Base-by-base conservation (phyloP, 2,888 invertebrate species). In the Copidosoma aretas region DNA sequence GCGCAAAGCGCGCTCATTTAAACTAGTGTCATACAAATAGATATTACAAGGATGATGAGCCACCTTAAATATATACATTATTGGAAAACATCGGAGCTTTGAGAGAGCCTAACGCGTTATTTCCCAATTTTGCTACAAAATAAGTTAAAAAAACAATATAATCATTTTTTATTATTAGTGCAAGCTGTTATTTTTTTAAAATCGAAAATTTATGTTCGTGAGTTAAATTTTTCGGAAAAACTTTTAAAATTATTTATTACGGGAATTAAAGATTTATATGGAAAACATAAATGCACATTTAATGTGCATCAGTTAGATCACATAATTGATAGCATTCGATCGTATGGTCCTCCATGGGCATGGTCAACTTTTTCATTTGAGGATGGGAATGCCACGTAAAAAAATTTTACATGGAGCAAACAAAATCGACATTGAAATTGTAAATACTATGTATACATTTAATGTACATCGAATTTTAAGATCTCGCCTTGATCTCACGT, bases 321-420 rank as follows among this genome's bases (percentile, higher is more conserved):
- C 8, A 32, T 65, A 19, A 21, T 19, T 22, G 19, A 60, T 4
- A 41, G 19, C 46, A 59, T 65, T 22, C 41, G 52, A 17, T 14
- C 15, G 39, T 65, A 59, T 59, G 65, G 59, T 32, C 60, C 65
- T 17, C 24, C 59, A 41, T 59, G 52, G 53, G 19, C 52, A n/a
- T 65, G 65, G 64, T 64, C 58, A 17, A 51, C 64, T 8, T 64
- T 65, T 60, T 39, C 59, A 3, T 65, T 65, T 17, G 65, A 65
- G 39, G 65, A 65, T 53, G 65, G 59, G 1, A 65, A 52, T 49
- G 10, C 2, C 15, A n/a, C 3, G 15, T 10, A 53, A 53, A 53
- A 62, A 39, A 17, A 53, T 15, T 24, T 25, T 22, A 65, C n/a
- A n/a, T 58, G 67, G 67, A 15, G n/a, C 67, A 19, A 67, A 67